Evolutionary conservation across 1,140 invertebrate species (phyloP).

Genomic region (Drosophila parvula): DNA sequence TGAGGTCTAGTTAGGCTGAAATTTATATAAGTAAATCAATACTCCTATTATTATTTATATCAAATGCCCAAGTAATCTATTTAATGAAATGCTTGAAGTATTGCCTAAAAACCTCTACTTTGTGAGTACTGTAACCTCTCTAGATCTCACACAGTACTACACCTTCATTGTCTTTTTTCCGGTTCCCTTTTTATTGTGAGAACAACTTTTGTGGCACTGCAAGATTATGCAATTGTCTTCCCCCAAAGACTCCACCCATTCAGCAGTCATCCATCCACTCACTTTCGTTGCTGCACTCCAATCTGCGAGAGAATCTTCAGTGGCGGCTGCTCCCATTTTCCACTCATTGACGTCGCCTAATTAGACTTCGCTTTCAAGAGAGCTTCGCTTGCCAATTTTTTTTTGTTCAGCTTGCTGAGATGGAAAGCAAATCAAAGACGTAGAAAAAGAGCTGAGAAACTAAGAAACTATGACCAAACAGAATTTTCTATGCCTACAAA

Average conservation of each 20-base stretch:
- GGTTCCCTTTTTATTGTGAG: conserved; percentile 47
- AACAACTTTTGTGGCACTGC: conserved; percentile 34
- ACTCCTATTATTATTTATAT: no score
- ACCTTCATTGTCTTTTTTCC: conserved; percentile 36
- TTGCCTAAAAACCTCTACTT: neutral
- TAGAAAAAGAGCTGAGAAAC: conserved; percentile 8
- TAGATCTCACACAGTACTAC: neutral
- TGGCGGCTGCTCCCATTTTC: conserved; percentile 40
- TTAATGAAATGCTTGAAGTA: no score
- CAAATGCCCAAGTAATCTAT: no score
- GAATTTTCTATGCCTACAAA: conserved; percentile 41
- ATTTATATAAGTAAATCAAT: no score
- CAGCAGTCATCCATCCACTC: conserved; percentile 31
- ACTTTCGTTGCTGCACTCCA: conserved; percentile 44
- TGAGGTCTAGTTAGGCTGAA: no score
- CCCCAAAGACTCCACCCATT: neutral
- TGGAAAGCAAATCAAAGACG: conserved; percentile 42
- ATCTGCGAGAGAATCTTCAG: conserved; percentile 59
- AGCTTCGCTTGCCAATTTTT: conserved; percentile 47
- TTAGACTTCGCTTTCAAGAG: conserved; percentile 49
- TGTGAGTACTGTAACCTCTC: conserved; percentile 2
- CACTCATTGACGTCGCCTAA: conserved; percentile 45
- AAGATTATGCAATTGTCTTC: conserved; percentile 64
- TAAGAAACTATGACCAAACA: conserved; percentile 2
- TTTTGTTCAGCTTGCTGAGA: conserved; percentile 1